Conservation (phyloP, 2,888 invertebrate genomes). For the Micropterix aruncella region DNA sequence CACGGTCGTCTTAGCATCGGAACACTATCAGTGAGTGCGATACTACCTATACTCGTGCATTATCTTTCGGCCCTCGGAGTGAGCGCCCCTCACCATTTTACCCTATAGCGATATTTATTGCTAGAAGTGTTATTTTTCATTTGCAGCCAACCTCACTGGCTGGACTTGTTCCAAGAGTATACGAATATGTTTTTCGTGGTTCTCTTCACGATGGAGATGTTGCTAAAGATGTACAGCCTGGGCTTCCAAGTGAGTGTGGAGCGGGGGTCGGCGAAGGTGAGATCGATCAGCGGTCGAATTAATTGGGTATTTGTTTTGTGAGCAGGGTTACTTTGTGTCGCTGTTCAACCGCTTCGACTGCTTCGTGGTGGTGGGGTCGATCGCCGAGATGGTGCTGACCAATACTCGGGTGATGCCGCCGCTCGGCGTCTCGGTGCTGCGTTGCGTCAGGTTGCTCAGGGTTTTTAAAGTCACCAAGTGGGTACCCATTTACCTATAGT, state of each 20-base stretch:
- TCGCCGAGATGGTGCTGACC: constrained; percentile 85
- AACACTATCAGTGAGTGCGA: constrained; percentile 63
- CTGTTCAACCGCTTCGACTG: constrained; percentile 99
- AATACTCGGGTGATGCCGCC: constrained; percentile 85
- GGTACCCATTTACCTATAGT: constrained; percentile 23
- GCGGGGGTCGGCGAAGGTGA: not conserved
- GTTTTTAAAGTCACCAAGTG: constrained; percentile 99
- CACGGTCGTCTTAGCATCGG: constrained; percentile 91
- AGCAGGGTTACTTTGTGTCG: constrained; percentile 94
- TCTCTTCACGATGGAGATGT: constrained; percentile 97
- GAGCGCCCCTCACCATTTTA: too few species aligned
- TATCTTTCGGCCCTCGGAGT: too few species aligned
- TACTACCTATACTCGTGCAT: too few species aligned
- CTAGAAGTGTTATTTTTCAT: too few species aligned
- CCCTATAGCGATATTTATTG: not conserved
- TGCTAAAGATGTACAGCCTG: constrained; percentile 98
- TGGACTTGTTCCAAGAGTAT: constrained; percentile 89
- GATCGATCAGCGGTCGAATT: not conserved
- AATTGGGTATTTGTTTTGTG: constrained; percentile 6
- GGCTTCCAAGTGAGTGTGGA: constrained; percentile 70
- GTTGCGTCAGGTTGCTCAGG: constrained; percentile 90
- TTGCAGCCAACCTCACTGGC: constrained; percentile 67
- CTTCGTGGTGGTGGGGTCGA: constrained; percentile 97
- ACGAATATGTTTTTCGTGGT: constrained; percentile 96
- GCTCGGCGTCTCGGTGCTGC: constrained; percentile 91